These are phyloP conservation scores for Lottia scabra DNA, from an alignment of 2,888 invertebrate species.

Conservation along the genomic window DNA sequence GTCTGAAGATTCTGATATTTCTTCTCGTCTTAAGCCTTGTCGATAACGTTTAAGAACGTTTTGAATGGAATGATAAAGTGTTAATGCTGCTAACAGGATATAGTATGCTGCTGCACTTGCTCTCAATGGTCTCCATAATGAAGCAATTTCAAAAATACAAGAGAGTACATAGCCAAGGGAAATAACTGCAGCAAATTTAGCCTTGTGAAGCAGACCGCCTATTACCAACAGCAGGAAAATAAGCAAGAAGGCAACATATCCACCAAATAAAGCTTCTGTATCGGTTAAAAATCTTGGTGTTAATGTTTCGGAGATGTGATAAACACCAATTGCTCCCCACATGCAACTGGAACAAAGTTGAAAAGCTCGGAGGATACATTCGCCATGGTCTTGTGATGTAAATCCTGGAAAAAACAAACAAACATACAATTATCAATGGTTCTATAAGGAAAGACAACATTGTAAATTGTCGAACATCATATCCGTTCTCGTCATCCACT, in stretches of 20 bases:
- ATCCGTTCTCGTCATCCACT: too few species aligned
- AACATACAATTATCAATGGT: too few species aligned
- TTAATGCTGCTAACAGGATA: slow-evolving; percentile 34
- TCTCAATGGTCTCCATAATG: slow-evolving; percentile 38
- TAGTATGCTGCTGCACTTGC: slow-evolving; percentile 41
- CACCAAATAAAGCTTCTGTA: slow-evolving; percentile 37
- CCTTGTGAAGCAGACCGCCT: slow-evolving; percentile 31
- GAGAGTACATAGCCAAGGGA: slow-evolving; percentile 37
- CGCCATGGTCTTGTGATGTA: slow-evolving; percentile 35
- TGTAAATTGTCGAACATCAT: not conserved
- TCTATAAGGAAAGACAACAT: too few species aligned
- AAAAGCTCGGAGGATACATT: slow-evolving; percentile 35
- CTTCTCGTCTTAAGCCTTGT: slow-evolving; percentile 7
- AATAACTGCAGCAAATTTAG: slow-evolving; percentile 32
- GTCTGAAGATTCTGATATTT: not conserved
- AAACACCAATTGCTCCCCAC: slow-evolving; percentile 42
- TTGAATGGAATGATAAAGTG: slow-evolving; percentile 29
- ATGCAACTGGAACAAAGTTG: slow-evolving; percentile 36
- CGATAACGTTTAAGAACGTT: slow-evolving; percentile 25
- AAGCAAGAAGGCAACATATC: slow-evolving; percentile 39
- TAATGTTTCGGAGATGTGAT: slow-evolving; percentile 29
- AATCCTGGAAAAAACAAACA: slow-evolving; percentile 29
- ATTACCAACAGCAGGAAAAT: slow-evolving; percentile 38
- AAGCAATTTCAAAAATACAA: slow-evolving; percentile 40
- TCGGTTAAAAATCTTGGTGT: slow-evolving; percentile 21